These are phyloP conservation scores for Drosophila bipectinata DNA, from an alignment of 1,140 invertebrate genomes.

Conservation along the genomic window DNA sequence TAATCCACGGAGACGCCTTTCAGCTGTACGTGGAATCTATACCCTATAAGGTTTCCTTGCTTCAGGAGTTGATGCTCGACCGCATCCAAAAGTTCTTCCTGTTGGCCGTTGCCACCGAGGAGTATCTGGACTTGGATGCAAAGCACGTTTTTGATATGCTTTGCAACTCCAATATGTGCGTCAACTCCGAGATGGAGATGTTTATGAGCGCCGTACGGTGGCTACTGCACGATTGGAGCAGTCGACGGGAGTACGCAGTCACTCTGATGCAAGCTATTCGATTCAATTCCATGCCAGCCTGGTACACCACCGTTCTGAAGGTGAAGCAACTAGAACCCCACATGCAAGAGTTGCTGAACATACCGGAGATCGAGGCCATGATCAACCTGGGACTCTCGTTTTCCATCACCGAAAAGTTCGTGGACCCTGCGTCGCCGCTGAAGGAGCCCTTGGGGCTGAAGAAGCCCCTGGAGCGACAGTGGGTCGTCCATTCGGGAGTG, in stretches of 20 bases:
- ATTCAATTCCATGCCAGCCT: constrained; percentile 89
- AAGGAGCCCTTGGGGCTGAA: constrained; percentile 6
- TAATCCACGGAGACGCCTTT: constrained; percentile 90
- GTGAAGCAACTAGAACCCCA: constrained; percentile 85
- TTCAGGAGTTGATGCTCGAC: constrained; percentile 87
- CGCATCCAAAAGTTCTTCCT: constrained; percentile 90
- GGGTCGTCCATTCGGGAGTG: constrained; percentile 85
- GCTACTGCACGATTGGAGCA: constrained; percentile 88
- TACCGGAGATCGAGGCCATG: constrained; percentile 86
- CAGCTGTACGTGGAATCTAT: constrained; percentile 87
- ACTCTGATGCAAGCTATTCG: constrained; percentile 88
- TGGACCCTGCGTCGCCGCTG: neutral
- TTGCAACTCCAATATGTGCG: constrained; percentile 88
- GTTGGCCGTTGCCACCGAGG: constrained; percentile 88
- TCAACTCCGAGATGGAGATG: constrained; percentile 87
- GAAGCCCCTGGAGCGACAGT: constrained; percentile 85
- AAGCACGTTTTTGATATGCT: constrained; percentile 88
- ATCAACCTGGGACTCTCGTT: constrained; percentile 90
- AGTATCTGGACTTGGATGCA: constrained; percentile 87
- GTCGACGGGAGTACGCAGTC: constrained; percentile 86
- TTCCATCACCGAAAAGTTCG: constrained; percentile 63
- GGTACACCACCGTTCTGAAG: constrained; percentile 88
- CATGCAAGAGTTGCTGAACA: constrained; percentile 87
- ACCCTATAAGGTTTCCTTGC: constrained; percentile 46
- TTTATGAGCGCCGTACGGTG: constrained; percentile 90